Percentiles rank a stretch among this genome's conserved stretches.
Conservation (phyloP, 2,113 vertebrate genomes). For the Herpailurus yagouaroundi region DNA sequence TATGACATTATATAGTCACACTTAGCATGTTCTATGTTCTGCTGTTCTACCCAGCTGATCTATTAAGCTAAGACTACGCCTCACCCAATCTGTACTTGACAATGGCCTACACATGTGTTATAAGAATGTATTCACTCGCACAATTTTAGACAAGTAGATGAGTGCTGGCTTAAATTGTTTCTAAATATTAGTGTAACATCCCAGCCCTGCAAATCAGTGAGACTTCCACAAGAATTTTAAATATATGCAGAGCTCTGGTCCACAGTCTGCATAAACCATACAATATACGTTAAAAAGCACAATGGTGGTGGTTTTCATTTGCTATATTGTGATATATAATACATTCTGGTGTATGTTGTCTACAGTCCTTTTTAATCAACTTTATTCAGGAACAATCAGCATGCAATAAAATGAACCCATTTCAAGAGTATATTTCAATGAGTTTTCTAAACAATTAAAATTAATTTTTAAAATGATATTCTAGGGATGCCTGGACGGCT, state of each 20-base stretch:
- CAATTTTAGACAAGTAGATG: not conserved
- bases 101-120: not conserved
- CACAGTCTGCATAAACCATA: not conserved
- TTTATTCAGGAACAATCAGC: not conserved
- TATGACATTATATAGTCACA: not conserved
- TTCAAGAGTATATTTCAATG: not conserved
- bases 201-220: not conserved
- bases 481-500: not conserved
- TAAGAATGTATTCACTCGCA: not conserved
- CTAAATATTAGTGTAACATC: conserved; percentile 19
- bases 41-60: not conserved
- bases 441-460: conserved; percentile 1
- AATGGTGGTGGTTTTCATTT: not conserved
- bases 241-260: not conserved
- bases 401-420: not conserved
- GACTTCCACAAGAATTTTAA: not conserved
- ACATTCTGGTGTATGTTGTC: not conserved
- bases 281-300: not conserved
- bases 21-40: not conserved
- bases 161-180: not conserved
- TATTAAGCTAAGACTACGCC: not conserved
- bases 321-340: not conserved
- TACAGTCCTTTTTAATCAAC: not conserved
- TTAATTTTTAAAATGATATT: not conserved
- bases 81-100: not conserved